Conservation (phyloP, 2,888 invertebrate species). For the Volucella inflata region DNA sequence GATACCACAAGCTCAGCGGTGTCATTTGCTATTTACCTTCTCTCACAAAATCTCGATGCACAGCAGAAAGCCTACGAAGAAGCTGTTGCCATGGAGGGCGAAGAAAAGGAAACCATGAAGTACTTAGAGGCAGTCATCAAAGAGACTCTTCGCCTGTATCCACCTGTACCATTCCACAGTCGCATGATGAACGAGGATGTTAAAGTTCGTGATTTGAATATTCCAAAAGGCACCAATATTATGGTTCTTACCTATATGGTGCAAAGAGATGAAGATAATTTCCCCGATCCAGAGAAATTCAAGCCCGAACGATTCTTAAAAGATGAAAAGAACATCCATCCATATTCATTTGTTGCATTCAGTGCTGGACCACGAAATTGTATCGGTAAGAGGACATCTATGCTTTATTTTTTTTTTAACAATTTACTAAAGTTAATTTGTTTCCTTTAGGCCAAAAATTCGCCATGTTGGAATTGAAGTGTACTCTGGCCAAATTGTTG, state of each 20-base stretch:
- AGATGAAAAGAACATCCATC: slow-evolving; percentile 79
- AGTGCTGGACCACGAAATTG: slow-evolving; percentile 83
- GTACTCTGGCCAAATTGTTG: slow-evolving; percentile 79
- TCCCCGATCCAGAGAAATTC: slow-evolving; percentile 84
- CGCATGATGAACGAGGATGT: slow-evolving; percentile 84
- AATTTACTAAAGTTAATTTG: not conserved
- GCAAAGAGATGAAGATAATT: slow-evolving; percentile 84
- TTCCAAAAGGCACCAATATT: slow-evolving; percentile 83
- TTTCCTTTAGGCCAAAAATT: slow-evolving; percentile 82
- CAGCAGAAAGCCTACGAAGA: slow-evolving; percentile 84
- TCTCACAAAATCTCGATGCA: slow-evolving; percentile 84
- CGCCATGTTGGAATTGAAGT: slow-evolving; percentile 83
- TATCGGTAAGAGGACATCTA: slow-evolving; percentile 78
- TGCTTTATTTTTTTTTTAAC: not conserved
- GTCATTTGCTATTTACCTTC: slow-evolving; percentile 84
- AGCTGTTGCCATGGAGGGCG: slow-evolving; percentile 81
- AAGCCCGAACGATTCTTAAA: slow-evolving; percentile 81
- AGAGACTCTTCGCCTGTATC: slow-evolving; percentile 85
- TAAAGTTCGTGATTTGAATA: slow-evolving; percentile 81
- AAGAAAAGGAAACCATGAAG: slow-evolving; percentile 82
- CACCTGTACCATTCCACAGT: slow-evolving; percentile 85
- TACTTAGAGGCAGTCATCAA: slow-evolving; percentile 86
- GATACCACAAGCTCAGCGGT: slow-evolving; percentile 85
- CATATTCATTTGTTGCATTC: slow-evolving; percentile 81
- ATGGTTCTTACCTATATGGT: slow-evolving; percentile 83